Percentiles rank a stretch among this genome's conserved stretches.
Conservation (phyloP, 2,888 invertebrate species). For the Nineta flava region DNA sequence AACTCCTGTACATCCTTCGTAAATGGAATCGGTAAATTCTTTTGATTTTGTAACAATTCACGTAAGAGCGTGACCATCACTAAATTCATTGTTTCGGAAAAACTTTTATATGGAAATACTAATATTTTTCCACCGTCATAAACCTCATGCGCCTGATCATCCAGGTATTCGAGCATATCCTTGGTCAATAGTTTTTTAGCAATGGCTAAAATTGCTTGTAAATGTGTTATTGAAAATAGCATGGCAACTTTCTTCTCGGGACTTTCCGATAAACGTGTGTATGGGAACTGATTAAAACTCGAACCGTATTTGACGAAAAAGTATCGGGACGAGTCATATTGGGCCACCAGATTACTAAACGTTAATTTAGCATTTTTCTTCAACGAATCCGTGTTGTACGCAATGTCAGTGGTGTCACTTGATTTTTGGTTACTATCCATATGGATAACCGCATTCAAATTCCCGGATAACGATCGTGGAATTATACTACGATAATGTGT, state of each 20-base stretch:
- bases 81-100: slow-evolving; percentile 86
- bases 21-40: slow-evolving; percentile 76
- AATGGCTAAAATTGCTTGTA: slow-evolving; percentile 61
- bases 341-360: slow-evolving; percentile 41
- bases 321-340: slow-evolving; percentile 67
- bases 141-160: slow-evolving; percentile 70
- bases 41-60: slow-evolving; percentile 80
- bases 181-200: slow-evolving; percentile 78
- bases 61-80: slow-evolving; percentile 83
- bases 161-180: slow-evolving; percentile 63
- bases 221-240: slow-evolving; percentile 59
- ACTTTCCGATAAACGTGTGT: slow-evolving; percentile 60
- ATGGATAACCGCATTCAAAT: slow-evolving; percentile 41
- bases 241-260: slow-evolving; percentile 48
- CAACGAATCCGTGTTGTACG: slow-evolving; percentile 18
- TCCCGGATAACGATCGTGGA: slow-evolving; percentile 69
- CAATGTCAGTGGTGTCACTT: slow-evolving; percentile 22
- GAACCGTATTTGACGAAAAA: slow-evolving; percentile 89
- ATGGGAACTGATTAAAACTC: slow-evolving; percentile 79
- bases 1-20: slow-evolving; percentile 89
- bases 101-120: slow-evolving; percentile 81
- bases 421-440: slow-evolving; percentile 22
- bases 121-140: slow-evolving; percentile 51
- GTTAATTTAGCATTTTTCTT: slow-evolving; percentile 17
- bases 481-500: slow-evolving; percentile 76